phyloP scores from a whole-genome alignment of 2,113 vertebrate genomes.

The Pituophis catenifer region DNA sequence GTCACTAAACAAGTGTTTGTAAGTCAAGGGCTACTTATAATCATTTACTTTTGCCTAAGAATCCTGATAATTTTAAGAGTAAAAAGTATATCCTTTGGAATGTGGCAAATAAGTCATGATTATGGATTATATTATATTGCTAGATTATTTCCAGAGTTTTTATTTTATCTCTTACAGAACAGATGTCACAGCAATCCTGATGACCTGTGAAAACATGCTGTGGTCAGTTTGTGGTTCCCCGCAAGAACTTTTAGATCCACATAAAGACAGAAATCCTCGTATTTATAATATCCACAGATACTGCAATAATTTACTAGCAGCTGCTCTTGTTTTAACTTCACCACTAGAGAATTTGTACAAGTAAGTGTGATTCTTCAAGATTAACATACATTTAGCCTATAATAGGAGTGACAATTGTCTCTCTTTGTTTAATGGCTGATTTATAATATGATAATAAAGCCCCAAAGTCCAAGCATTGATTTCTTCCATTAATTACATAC shows the following conservation, averaged over 20 bases:
- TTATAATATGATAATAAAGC: not conserved
- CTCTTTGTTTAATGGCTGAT: not conserved
- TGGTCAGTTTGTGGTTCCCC: constrained; percentile 84
- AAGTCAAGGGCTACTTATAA: not conserved
- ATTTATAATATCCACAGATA: constrained; percentile 81
- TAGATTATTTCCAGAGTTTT: constrained; percentile 13
- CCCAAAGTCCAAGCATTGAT: not conserved
- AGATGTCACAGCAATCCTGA: constrained; percentile 85
- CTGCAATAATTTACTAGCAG: constrained; percentile 84
- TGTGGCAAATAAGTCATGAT: not conserved
- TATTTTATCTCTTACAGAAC: constrained; percentile 65
- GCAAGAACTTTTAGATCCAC: constrained; percentile 72
- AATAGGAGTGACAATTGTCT: not conserved
- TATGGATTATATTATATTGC: not conserved
- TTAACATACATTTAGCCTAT: constrained; percentile 9
- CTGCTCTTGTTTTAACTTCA: constrained; percentile 79
- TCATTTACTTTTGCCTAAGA: not conserved
- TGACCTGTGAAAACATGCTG: constrained; percentile 84
- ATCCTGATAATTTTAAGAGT: not conserved
- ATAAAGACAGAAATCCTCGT: constrained; percentile 67
- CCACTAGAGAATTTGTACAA: constrained; percentile 79
- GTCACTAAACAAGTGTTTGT: not conserved
- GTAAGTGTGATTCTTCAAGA: constrained; percentile 72
- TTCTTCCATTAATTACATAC: too few relatives aligned
- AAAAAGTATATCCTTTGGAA: not conserved